phyloP scores from a whole-genome alignment of 2,797 vertebrate species.

The Gephyroberyx darwinii region DNA sequence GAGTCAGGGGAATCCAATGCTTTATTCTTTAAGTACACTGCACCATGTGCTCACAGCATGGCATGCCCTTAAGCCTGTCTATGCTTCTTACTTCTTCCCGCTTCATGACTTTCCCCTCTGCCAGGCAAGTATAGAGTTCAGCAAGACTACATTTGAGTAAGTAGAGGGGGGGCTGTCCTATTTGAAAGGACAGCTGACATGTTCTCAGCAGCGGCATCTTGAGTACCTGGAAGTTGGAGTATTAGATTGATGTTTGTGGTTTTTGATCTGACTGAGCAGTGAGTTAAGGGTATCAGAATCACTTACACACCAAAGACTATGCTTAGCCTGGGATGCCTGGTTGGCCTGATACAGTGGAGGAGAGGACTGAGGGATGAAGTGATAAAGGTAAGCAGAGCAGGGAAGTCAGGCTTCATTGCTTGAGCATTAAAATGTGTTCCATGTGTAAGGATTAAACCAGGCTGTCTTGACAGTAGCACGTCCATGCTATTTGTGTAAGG shows the following conservation, averaged over 20 bases:
- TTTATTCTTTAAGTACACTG: constrained; percentile 37
- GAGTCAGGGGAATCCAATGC: constrained; percentile 35
- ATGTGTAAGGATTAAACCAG: too few species aligned
- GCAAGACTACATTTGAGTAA: constrained; percentile 4
- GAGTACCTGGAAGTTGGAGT: constrained; percentile 50
- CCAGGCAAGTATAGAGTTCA: constrained; percentile 35
- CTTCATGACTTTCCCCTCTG: constrained; percentile 6
- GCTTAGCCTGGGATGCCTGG: constrained; percentile 19
- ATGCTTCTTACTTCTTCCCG: constrained; percentile 37
- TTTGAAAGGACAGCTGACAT: constrained; percentile 5
- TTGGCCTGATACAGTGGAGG: background rate
- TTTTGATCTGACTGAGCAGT: constrained; percentile 50
- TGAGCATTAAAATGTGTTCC: too few species aligned
- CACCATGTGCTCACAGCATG: constrained; percentile 53
- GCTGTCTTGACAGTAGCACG: too few species aligned
- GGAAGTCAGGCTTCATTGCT: too few species aligned
- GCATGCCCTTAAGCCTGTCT: constrained; percentile 29
- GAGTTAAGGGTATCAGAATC: constrained; percentile 61
- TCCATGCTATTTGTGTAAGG: too few species aligned
- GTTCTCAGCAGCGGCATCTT: constrained; percentile 44
- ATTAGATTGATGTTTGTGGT: constrained; percentile 32
- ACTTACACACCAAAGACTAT: constrained; percentile 28
- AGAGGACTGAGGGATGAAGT: constrained; percentile 1
- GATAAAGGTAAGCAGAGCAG: background rate
- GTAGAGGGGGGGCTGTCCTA: background rate